A percentile compares a stretch with the other conserved stretches of the same genome.
Conservation (phyloP, 2,113 vertebrate genomes). For the Apus apus region DNA sequence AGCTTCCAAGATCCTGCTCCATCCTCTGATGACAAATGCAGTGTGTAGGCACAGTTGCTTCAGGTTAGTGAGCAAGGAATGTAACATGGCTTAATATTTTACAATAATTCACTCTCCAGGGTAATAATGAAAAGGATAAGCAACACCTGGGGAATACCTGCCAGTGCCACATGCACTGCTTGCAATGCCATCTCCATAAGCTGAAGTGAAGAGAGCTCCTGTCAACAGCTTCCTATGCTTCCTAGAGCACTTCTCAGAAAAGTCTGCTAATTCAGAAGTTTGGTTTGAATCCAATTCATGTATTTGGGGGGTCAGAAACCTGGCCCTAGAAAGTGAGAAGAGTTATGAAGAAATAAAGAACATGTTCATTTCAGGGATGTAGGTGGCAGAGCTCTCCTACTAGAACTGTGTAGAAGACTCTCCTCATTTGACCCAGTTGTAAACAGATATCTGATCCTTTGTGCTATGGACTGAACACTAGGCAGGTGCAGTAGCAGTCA, state of each 20-base stretch:
- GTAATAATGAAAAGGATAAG: background rate
- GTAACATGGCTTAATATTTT: background rate
- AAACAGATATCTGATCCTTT: background rate
- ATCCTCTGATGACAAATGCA: background rate
- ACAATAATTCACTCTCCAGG: background rate
- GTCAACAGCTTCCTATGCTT: background rate
- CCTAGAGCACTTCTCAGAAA: background rate
- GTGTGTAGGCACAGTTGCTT: background rate
- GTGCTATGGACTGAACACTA: background rate
- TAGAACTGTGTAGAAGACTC: background rate
- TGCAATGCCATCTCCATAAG: accelerated
- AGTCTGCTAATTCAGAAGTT: background rate
- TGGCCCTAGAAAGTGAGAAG: background rate
- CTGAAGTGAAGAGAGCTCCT: background rate
- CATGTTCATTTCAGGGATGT: background rate
- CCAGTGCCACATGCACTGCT: background rate
- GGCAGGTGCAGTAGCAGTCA: background rate
- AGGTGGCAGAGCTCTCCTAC: conserved; percentile 36
- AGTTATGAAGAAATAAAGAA: background rate
- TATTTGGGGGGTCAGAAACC: background rate
- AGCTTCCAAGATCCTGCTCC: background rate
- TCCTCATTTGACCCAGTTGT: background rate
- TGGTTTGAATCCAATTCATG: background rate
- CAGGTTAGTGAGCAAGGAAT: background rate
- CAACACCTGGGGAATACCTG: background rate